These are phyloP conservation scores for Elephantulus edwardii DNA, from an alignment of 2,113 vertebrate genomes.

Conservation along the genomic window DNA sequence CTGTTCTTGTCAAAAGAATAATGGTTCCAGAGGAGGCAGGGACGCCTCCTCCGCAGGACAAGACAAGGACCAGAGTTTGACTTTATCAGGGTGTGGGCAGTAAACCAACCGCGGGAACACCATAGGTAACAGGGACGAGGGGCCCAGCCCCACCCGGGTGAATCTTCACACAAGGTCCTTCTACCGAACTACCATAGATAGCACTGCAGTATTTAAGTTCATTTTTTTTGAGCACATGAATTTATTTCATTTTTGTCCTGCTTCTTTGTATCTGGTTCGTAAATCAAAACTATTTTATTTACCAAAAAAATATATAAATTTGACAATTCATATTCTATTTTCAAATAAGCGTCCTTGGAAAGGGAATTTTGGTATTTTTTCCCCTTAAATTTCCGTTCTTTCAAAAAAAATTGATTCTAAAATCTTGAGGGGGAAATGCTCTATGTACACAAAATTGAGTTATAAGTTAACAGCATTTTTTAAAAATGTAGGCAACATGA, in stretches of 20 bases:
- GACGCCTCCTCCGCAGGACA: not conserved
- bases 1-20: not conserved
- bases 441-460: not conserved
- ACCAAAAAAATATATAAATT: slow-evolving; percentile 30
- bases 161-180: not conserved
- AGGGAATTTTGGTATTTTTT: slow-evolving; percentile 29
- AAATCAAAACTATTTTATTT: slow-evolving; percentile 19
- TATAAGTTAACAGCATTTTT: slow-evolving; percentile 19
- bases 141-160: too few species aligned
- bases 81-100: not conserved
- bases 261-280: slow-evolving; percentile 26
- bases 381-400: slow-evolving; percentile 6
- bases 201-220: not conserved
- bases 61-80: not conserved
- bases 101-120: not conserved
- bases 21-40: not conserved
- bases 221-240: not conserved
- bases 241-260: slow-evolving; percentile 36
- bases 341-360: slow-evolving; percentile 11
- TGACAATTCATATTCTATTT: not conserved
- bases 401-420: slow-evolving; percentile 20
- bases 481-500: not conserved
- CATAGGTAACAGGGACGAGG: too few species aligned
- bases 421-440: slow-evolving; percentile 29
- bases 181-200: not conserved